Evolutionary conservation across 2,888 invertebrate genomes (phyloP).

Genomic region (Drosophila anceps): DNA sequence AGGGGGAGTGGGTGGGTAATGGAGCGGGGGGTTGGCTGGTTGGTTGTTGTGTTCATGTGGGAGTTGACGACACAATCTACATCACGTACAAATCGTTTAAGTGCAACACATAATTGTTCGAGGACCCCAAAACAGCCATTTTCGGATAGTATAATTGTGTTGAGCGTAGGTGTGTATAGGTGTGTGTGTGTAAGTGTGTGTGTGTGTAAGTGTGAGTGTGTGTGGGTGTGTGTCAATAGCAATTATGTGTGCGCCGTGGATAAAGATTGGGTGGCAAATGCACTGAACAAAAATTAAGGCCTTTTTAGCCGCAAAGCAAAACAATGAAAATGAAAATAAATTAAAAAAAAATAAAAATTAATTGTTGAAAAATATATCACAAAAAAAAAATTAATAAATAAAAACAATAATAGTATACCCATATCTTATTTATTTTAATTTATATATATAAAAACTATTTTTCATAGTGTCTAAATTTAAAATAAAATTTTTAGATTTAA

Average conservation of each 20-base stretch:
- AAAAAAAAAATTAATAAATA: no score
- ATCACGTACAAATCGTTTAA: constrained; percentile 79
- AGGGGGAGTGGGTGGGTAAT: background rate
- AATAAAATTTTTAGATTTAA: no score
- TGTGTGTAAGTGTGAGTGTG: constrained; percentile 12
- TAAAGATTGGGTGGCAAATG: constrained; percentile 5
- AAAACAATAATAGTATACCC: no score
- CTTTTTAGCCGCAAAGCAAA: background rate
- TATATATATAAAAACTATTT: no score
- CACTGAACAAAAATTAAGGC: constrained; percentile 28
- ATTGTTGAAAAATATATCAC: no score
- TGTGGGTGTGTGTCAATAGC: constrained; percentile 65
- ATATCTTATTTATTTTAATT: no score
- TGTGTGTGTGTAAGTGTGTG: constrained; percentile 2
- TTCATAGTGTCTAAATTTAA: no score
- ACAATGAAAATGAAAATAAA: background rate
- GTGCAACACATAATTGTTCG: constrained; percentile 79
- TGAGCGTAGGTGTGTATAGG: background rate
- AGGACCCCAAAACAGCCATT: constrained; percentile 55
- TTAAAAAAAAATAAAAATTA: no score
- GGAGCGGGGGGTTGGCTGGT: background rate
- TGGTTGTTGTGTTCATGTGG: background rate
- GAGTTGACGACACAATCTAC: constrained; percentile 32
- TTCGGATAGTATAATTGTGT: constrained; percentile 57
- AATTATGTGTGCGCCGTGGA: constrained; percentile 49